Evolutionary conservation across 2,888 invertebrate species (phyloP).

Genomic region (Diadegma fenestrale): DNA sequence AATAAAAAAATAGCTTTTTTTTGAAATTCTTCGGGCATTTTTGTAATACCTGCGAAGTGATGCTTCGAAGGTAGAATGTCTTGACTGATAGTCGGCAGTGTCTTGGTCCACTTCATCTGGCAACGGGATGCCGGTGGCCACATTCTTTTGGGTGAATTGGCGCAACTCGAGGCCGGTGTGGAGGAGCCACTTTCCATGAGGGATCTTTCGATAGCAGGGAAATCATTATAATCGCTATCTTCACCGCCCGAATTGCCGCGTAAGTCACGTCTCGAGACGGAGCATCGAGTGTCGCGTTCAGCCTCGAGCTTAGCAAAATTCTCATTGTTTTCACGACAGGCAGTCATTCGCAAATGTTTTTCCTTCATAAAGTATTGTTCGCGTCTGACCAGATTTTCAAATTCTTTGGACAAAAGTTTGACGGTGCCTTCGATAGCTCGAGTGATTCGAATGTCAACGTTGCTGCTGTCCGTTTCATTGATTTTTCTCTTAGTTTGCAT

Average conservation of each 20-base stretch:
- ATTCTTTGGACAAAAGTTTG: constrained; percentile 81
- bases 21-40: constrained; percentile 34
- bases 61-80: constrained; percentile 81
- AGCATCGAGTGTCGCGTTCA: constrained; percentile 77
- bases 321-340: constrained; percentile 72
- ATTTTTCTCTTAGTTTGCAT: constrained; percentile 33
- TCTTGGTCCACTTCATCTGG: constrained; percentile 86
- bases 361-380: constrained; percentile 79
- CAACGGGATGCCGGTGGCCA: constrained; percentile 84
- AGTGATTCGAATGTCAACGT: constrained; percentile 79
- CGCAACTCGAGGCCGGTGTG: constrained; percentile 88
- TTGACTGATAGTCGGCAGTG: constrained; percentile 85
- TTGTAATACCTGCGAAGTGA: constrained; percentile 81
- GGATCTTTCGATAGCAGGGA: constrained; percentile 79
- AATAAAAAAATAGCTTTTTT: constrained; percentile 1
- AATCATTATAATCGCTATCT: constrained; percentile 86
- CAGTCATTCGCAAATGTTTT: constrained; percentile 72
- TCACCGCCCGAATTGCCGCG: constrained; percentile 87
- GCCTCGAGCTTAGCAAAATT: constrained; percentile 79
- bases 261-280: constrained; percentile 83
- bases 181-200: constrained; percentile 85
- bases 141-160: constrained; percentile 88
- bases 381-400: constrained; percentile 80
- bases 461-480: constrained; percentile 62
- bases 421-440: constrained; percentile 82